Percentiles rank a stretch among this genome's conserved stretches.
phyloP scores from a whole-genome alignment of 2,888 invertebrate genomes.

The Lymantria dispar region DNA sequence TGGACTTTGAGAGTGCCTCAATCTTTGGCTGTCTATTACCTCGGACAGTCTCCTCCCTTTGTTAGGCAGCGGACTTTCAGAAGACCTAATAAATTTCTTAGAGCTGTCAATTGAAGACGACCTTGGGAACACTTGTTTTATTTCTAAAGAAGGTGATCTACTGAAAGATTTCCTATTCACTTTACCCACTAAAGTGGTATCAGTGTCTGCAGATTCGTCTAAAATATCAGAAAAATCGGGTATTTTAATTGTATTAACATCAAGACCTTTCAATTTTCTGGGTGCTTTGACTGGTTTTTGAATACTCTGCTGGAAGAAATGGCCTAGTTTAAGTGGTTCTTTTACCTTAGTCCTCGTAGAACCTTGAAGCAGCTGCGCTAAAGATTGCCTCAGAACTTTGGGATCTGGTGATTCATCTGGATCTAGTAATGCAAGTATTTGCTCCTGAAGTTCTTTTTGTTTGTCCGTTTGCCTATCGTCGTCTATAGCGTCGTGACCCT shows the following conservation, averaged over 20 bases:
- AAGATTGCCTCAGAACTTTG: constrained; percentile 47
- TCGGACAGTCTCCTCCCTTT: constrained; percentile 51
- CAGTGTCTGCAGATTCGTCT: constrained; percentile 59
- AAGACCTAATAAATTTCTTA: constrained; percentile 33
- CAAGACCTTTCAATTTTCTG: constrained; percentile 63
- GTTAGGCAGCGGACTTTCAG: constrained; percentile 34
- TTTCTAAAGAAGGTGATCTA: constrained; percentile 25
- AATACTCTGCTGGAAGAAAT: constrained; percentile 51
- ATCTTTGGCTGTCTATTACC: constrained; percentile 35
- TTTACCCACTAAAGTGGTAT: constrained; percentile 46
- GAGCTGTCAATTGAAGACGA: constrained; percentile 32
- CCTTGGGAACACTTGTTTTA: constrained; percentile 29
- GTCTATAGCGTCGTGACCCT: constrained; percentile 56
- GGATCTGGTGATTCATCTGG: constrained; percentile 66
- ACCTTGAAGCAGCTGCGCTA: constrained; percentile 59
- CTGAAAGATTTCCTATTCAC: constrained; percentile 30
- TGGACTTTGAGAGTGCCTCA: constrained; percentile 51
- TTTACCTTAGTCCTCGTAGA: constrained; percentile 44
- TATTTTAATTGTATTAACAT: constrained; percentile 39
- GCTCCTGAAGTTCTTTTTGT: constrained; percentile 62
- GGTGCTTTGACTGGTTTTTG: constrained; percentile 46
- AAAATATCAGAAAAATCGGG: constrained; percentile 43
- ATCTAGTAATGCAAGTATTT: constrained; percentile 63
- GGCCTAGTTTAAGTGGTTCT: constrained; percentile 39
- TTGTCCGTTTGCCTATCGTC: constrained; percentile 41